Evolutionary conservation across 1,140 invertebrate genomes (phyloP).

Genomic region (Drosophila micromelanica): DNA sequence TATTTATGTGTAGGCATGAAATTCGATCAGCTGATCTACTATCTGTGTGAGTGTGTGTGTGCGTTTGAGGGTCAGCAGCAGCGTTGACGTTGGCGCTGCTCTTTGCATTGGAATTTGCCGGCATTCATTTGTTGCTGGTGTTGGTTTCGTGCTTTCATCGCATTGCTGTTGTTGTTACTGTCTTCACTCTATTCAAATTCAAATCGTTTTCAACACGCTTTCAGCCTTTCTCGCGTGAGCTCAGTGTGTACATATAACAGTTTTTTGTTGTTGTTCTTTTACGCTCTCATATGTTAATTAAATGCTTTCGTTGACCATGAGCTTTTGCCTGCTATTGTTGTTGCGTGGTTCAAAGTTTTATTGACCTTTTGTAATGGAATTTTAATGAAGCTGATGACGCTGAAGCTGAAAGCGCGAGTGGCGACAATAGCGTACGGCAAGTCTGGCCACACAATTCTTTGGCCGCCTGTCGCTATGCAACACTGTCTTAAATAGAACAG

Average conservation of each 20-base stretch:
- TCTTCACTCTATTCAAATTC: conserved; percentile 61
- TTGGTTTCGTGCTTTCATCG: conserved; percentile 37
- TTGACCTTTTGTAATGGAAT: conserved; percentile 65
- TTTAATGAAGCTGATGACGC: conserved; percentile 40
- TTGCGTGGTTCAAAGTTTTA: conserved; percentile 62
- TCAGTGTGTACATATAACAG: conserved; percentile 17
- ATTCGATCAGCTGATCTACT: conserved; percentile 75
- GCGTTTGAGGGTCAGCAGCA: conserved; percentile 60
- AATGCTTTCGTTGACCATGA: conserved; percentile 81
- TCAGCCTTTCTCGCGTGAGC: conserved; percentile 55
- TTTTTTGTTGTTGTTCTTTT: conserved; percentile 35
- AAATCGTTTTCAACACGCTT: conserved; percentile 52
- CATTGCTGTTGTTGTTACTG: conserved; percentile 9
- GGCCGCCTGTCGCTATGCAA: conserved; percentile 14
- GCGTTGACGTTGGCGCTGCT: conserved; percentile 26
- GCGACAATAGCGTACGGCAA: conserved; percentile 24
- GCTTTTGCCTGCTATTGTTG: conserved; percentile 34
- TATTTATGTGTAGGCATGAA: conserved; percentile 62
- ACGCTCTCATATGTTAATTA: conserved; percentile 69
- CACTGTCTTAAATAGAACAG: conserved; percentile 11
- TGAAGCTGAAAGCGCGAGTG: conserved; percentile 47
- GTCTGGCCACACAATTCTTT: background rate
- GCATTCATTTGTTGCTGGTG: conserved; percentile 28
- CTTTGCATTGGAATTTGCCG: conserved; percentile 40
- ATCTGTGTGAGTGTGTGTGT: conserved; percentile 7